Evolutionary conservation across 2,113 vertebrate species (phyloP).

Genomic region (Chloropsis cyanopogon): DNA sequence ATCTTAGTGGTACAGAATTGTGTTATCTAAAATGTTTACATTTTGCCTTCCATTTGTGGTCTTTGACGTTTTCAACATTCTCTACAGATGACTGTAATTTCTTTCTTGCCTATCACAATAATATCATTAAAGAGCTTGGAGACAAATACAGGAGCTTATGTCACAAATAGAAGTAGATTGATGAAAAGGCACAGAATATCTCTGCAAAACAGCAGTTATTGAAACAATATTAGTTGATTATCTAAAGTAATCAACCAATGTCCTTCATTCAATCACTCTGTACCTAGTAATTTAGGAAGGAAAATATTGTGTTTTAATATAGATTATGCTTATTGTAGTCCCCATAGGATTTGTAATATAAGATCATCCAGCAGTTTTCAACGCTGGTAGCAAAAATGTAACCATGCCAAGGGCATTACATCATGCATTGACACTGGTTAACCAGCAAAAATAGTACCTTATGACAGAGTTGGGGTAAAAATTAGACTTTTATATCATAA

Average conservation of each 20-base stretch:
- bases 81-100: background rate
- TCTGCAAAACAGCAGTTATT: background rate
- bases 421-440: background rate
- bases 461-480: background rate
- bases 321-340: background rate
- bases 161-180: background rate
- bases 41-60: background rate
- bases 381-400: background rate
- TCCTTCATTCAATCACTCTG: background rate
- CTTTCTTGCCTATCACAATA: background rate
- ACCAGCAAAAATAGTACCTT: background rate
- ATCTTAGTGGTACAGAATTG: background rate
- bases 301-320: background rate
- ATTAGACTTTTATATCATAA: background rate
- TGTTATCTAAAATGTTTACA: background rate
- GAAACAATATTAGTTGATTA: background rate
- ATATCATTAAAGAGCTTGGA: background rate
- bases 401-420: background rate
- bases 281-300: background rate
- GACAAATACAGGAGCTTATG: background rate
- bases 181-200: background rate
- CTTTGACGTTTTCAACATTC: background rate
- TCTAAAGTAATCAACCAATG: background rate
- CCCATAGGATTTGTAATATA: background rate
- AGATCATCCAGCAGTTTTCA: background rate